phyloP scores from a whole-genome alignment of 2,113 vertebrate species.

The Tetraodon nigroviridis region DNA sequence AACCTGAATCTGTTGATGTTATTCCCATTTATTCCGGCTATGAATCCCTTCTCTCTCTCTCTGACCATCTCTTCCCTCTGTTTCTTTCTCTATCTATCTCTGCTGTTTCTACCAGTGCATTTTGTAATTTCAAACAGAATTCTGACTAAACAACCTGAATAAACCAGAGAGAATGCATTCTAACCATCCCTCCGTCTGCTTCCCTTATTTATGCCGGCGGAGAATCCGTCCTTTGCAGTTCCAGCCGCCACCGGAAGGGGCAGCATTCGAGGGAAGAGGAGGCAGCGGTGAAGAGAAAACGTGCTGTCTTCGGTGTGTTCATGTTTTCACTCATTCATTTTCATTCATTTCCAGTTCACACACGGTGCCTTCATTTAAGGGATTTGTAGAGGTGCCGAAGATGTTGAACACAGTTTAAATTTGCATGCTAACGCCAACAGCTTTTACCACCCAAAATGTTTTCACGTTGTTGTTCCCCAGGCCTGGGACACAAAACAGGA shows the following conservation, averaged over 20 bases:
- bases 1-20: conserved; percentile 74
- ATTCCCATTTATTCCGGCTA: conserved; percentile 69
- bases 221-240: neutral
- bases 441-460: too few species aligned
- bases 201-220: conserved; percentile 10
- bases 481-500: too few species aligned
- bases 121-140: conserved; percentile 79
- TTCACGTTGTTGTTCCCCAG: too few species aligned
- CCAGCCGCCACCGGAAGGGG: neutral
- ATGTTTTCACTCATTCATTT: too few species aligned
- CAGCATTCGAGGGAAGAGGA: too few species aligned
- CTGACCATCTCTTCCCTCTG: conserved; percentile 61
- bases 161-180: conserved; percentile 81
- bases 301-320: too few species aligned
- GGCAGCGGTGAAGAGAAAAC: too few species aligned
- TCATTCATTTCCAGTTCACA: too few species aligned
- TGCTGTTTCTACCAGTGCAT: conserved; percentile 80
- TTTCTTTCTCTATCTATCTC: conserved; percentile 67
- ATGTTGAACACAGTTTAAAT: too few species aligned
- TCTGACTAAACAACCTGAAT: conserved; percentile 79
- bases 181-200: conserved; percentile 45
- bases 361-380: too few species aligned
- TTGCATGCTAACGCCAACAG: too few species aligned
- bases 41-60: conserved; percentile 56
- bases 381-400: too few species aligned